Conservation (phyloP, 2,113 vertebrate species). For the Microcebus lehilahytsara region DNA sequence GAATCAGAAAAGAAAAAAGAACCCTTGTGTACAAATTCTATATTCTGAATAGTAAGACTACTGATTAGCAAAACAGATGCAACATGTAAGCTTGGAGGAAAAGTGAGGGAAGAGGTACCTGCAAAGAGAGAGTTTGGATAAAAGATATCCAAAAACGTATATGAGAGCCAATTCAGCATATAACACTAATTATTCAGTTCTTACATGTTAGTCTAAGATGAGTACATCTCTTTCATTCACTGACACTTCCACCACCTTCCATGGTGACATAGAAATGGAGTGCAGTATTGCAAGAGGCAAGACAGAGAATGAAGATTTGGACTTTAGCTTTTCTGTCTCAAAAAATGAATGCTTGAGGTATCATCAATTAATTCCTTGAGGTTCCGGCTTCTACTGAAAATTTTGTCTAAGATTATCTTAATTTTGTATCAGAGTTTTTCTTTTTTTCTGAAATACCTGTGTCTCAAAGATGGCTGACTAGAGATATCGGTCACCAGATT, state of each 20-base stretch:
- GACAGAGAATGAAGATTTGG: not conserved
- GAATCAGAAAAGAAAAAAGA: not conserved
- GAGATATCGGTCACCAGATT: too few species aligned
- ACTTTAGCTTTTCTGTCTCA: not conserved
- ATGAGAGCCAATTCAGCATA: not conserved
- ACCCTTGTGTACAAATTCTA: not conserved
- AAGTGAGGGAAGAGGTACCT: not conserved
- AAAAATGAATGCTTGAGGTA: not conserved
- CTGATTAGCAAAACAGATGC: not conserved
- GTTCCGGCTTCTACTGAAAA: too few species aligned
- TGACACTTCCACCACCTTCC: not conserved
- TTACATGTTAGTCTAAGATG: not conserved
- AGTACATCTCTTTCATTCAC: not conserved
- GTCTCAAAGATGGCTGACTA: too few species aligned
- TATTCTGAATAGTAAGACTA: not conserved
- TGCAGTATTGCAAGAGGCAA: not conserved
- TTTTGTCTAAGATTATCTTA: too few species aligned
- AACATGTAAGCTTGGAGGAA: not conserved
- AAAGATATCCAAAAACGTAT: not conserved
- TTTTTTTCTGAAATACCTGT: too few species aligned
- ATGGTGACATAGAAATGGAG: not conserved
- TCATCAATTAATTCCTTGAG: not conserved
- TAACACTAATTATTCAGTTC: not conserved
- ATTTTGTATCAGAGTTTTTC: too few species aligned
- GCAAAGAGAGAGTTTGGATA: not conserved